phyloP scores from a whole-genome alignment of 2,113 vertebrate species.

The Serilophus lunatus region DNA sequence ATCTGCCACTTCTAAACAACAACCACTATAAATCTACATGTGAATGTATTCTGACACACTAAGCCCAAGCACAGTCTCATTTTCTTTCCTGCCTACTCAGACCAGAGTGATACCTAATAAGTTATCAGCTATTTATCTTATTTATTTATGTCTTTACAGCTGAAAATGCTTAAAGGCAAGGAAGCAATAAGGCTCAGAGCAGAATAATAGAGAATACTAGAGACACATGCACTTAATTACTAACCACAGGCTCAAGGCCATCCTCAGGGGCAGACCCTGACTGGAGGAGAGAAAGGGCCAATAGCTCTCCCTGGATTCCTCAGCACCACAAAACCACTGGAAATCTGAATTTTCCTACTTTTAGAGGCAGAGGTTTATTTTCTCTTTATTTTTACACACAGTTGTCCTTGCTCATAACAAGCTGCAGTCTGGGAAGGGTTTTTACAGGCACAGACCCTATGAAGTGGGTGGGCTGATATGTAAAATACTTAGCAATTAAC shows the following conservation, averaged over 20 bases:
- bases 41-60: too few relatives aligned
- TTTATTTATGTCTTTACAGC: neutral
- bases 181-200: neutral
- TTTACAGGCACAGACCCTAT: neutral
- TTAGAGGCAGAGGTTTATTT: neutral
- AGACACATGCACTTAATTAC: fast-evolving
- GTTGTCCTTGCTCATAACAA: neutral
- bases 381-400: fast-evolving
- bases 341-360: neutral
- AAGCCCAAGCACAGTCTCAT: too few relatives aligned
- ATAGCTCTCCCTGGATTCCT: neutral
- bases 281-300: neutral
- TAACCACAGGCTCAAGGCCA: neutral
- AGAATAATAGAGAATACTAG: fast-evolving
- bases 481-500: neutral
- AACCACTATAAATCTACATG: neutral
- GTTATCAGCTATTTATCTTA: neutral
- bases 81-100: neutral
- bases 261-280: fast-evolving
- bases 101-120: neutral
- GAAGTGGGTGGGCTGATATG: neutral
- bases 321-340: neutral
- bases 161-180: neutral
- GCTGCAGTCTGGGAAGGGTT: neutral
- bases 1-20: neutral